A percentile compares a stretch with the other conserved stretches of the same genome.
These are phyloP conservation scores for Tor tambroides DNA, from an alignment of 2,113 vertebrate species.

Conservation along the genomic window DNA sequence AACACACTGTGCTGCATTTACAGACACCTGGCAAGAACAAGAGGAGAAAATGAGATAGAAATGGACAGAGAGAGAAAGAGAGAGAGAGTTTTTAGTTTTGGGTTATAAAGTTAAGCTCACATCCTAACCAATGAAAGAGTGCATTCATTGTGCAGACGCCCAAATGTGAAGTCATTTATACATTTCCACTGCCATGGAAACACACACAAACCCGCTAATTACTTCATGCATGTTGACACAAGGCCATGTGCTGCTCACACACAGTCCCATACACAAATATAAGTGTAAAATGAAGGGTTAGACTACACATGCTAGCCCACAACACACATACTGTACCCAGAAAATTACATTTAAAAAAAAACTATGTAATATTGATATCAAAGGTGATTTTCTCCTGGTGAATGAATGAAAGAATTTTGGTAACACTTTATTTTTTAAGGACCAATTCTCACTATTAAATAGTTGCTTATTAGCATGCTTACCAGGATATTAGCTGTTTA, in stretches of 20 bases:
- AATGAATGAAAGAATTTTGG: background rate
- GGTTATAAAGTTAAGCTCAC: constrained; percentile 64
- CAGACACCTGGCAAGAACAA: constrained; percentile 65
- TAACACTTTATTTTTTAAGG: too few species aligned
- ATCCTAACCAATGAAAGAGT: constrained; percentile 48
- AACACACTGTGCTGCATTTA: constrained; percentile 70
- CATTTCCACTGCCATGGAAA: constrained; percentile 44
- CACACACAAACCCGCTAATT: constrained; percentile 25
- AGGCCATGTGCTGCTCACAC: background rate
- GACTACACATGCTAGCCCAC: background rate
- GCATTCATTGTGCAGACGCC: constrained; percentile 45
- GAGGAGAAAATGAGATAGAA: constrained; percentile 53
- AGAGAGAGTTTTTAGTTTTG: constrained; percentile 61
- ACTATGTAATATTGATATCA: background rate
- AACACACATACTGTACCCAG: too few species aligned
- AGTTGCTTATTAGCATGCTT: too few species aligned
- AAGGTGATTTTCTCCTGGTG: background rate
- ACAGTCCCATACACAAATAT: constrained; percentile 7
- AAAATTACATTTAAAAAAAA: too few species aligned
- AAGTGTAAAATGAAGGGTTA: background rate
- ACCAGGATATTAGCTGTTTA: too few species aligned
- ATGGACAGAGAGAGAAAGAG: constrained; percentile 51
- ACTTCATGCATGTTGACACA: constrained; percentile 34
- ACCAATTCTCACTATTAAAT: too few species aligned
- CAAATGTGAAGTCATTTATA: constrained; percentile 50